phyloP scores from a whole-genome alignment of 1,140 invertebrate genomes.

The Danaus melanippus region DNA sequence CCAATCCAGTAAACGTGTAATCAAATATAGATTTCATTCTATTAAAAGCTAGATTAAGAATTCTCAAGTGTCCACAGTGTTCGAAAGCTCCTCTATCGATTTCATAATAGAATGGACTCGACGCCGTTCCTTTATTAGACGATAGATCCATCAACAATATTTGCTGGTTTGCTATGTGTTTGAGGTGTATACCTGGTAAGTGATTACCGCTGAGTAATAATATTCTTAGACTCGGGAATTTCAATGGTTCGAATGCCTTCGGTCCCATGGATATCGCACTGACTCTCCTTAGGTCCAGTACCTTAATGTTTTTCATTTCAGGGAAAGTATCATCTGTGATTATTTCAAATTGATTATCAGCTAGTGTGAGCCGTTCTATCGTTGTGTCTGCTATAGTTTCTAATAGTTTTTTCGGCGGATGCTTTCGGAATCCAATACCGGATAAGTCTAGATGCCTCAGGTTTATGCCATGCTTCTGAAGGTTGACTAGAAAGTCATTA shows the following conservation, averaged over 20 bases:
- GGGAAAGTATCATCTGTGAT: slow-evolving; percentile 67
- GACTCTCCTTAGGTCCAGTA: slow-evolving; percentile 65
- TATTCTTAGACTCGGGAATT: slow-evolving; percentile 65
- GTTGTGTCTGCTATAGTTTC: slow-evolving; percentile 65
- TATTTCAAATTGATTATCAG: slow-evolving; percentile 72
- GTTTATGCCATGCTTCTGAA: slow-evolving; percentile 47
- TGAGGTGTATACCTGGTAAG: slow-evolving; percentile 60
- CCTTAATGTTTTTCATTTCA: slow-evolving; percentile 65
- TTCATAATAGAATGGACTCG: slow-evolving; percentile 60
- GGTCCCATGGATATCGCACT: slow-evolving; percentile 40
- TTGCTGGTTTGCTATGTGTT: slow-evolving; percentile 59
- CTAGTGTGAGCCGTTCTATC: slow-evolving; percentile 62
- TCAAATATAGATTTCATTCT: slow-evolving; percentile 61
- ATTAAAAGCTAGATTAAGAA: slow-evolving; percentile 68
- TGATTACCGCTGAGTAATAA: slow-evolving; percentile 67
- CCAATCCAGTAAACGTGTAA: slow-evolving; percentile 64
- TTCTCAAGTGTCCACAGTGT: slow-evolving; percentile 36
- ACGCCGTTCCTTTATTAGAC: slow-evolving; percentile 52
- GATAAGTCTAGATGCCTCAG: slow-evolving; percentile 63
- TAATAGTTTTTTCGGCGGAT: slow-evolving; percentile 55
- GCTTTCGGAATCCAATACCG: slow-evolving; percentile 68
- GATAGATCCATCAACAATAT: slow-evolving; percentile 67
- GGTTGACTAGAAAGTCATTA: slow-evolving; percentile 48
- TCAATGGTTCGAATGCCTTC: slow-evolving; percentile 46
- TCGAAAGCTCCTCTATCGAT: slow-evolving; percentile 53